Evolutionary conservation across 2,888 invertebrate species (phyloP), one percentile per base, ranked within the genome.

Genomic region (Drosophila buzzatii): DNA sequence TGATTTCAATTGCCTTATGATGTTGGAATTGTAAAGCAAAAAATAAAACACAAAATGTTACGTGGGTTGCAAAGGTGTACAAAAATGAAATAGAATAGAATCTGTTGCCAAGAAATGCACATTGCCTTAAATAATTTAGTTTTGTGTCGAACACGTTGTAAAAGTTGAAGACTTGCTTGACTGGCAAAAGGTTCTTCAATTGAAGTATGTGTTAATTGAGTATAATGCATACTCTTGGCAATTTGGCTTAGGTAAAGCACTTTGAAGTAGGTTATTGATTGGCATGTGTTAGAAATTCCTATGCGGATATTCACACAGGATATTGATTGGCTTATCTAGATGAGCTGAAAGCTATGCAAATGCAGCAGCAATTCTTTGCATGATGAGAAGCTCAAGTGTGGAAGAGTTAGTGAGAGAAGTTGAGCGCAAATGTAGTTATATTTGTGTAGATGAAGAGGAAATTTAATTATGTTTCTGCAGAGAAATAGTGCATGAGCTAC

Each of bases 1-100:
- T 83, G 85, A 85, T 84, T 84, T 84, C 80, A 83, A 84, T 84
- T 84, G 84, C 80, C 82, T 76, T 78, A 82, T 76, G 76, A 69
- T 74, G 73, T 66, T 49, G 57, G 44, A 73, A 76, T 47, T 63
- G 73, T 56, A 76, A 47, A 45, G 9, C 12, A 31, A 63, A 61
- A 58, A 61, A 58, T 41, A 16, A 18, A 18, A 35, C 33, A 35
- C 5, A 14, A 53, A 53, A 16, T 31, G 33, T 35, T 58, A 44
- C 20, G 65, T 49, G 39, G 63, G 23, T 14, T 8, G 39, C n/a
- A 14, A 7, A 37, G 14, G 55, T 56, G 31, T 10, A 33, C 12
- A 33, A 23, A 59, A 42, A 37, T 7, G 12, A 42, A 23, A 59
- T 42, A 37, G 7, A 39, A 23, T 8, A 18, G n/a, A 45, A 61